Percentiles rank a stretch among this genome's conserved stretches.
These are phyloP conservation scores for Neoaliturus tenellus DNA, from an alignment of 2,888 invertebrate species.

Conservation along the genomic window DNA sequence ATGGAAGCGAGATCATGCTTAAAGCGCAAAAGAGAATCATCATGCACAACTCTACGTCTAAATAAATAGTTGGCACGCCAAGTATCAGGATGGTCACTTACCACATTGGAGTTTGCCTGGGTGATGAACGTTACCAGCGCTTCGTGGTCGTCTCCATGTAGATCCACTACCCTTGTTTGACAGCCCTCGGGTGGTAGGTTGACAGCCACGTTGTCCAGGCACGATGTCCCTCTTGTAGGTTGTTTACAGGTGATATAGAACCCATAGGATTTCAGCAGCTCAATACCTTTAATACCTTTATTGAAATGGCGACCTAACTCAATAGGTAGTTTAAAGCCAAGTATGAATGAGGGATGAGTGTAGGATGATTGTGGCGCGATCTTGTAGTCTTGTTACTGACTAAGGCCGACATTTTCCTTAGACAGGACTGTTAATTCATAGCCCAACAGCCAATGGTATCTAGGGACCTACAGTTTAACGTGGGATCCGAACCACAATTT, in stretches of 20 bases:
- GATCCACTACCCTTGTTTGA: neutral
- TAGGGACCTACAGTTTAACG: too few species aligned
- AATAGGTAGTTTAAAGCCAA: too few species aligned
- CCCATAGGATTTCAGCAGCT: conserved; percentile 22
- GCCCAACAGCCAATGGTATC: too few species aligned
- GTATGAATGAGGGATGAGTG: too few species aligned
- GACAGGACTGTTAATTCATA: too few species aligned
- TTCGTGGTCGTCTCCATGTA: conserved; percentile 21
- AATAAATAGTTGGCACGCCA: conserved; percentile 19
- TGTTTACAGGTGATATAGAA: neutral
- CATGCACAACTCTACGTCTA: neutral
- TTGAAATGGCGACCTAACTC: too few species aligned
- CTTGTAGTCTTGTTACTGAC: too few species aligned
- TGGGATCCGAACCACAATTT: too few species aligned
- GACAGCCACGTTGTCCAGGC: conserved; percentile 17
- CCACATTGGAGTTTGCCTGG: neutral
- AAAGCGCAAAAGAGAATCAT: neutral
- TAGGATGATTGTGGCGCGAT: too few species aligned
- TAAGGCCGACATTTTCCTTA: too few species aligned
- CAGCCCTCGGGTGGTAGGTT: neutral
- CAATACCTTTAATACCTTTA: too few species aligned
- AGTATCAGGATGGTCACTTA: neutral
- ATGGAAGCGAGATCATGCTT: neutral
- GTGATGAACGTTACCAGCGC: neutral
- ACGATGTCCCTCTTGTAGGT: neutral